Evolutionary conservation across 2,797 vertebrate species (phyloP), one percentile per base, ranked within the genome.

Genomic region (Aldrovandia affinis): DNA sequence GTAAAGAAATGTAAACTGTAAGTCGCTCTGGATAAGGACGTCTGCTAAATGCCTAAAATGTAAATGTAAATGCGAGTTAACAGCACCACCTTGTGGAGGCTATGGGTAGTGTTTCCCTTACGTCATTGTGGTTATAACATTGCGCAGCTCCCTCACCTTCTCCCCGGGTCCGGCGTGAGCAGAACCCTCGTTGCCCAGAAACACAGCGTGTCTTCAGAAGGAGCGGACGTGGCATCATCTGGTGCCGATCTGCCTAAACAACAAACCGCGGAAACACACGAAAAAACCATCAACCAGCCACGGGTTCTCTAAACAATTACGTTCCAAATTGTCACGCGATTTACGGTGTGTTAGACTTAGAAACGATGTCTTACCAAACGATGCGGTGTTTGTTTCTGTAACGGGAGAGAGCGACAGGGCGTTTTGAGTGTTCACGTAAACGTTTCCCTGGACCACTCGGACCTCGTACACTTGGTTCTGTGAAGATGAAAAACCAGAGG

Each of bases 391-490:
- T 8, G 55, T 86, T 42, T 65, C 87, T 42, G 89, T 81, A 47
- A 89, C 78, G 22, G 92, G 92, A 68, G 55, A 87, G 6, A 89
- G 86, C 7, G 91, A 92, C 83, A 94, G 84, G 55, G 83, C 85
- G 81, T 85, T 92, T 36, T 90, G 92, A 73, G 92, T 92, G 86
- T 93, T 90, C 80, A 94, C 88, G 81, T 92, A 93, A 65, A 94
- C 84, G 73, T 90, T 92, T 78, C 86, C 91, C 68, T 91, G 88
- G 63, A 90, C 83, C 70, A 93, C 89, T 84, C 86, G 86, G 80
- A 93, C 92, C 33, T 93, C 89, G 83, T 94, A 93, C 25, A 94
- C 92, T 83, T 93, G 91, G 85, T 93, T 94, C 93, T 93, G 85
- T 30, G 63, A 30, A 83, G n/a, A 86, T n/a, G 18, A 86, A 83